Conservation (phyloP, 2,113 vertebrate genomes). For the Sorex fumeus region DNA sequence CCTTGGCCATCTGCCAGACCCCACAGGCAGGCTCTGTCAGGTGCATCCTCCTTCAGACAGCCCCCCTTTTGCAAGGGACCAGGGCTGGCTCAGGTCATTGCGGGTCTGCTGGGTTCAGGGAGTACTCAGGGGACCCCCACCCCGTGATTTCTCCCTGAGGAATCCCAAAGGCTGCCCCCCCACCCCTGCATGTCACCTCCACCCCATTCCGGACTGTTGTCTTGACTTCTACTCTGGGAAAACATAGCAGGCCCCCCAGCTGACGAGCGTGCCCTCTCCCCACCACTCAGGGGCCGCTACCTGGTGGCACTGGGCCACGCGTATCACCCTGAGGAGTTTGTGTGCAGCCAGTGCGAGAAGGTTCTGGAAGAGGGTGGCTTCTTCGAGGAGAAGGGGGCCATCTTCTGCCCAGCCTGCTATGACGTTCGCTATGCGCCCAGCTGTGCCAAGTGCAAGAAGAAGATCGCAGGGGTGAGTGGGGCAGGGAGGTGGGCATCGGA, state of each 20-base stretch:
- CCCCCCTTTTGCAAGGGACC: neutral
- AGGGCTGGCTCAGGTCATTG: neutral
- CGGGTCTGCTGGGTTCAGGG: neutral
- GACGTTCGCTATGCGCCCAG: conserved; percentile 95
- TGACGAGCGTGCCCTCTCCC: too few relatives aligned
- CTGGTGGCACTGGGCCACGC: conserved; percentile 96
- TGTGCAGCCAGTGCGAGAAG: conserved; percentile 95
- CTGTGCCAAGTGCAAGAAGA: conserved; percentile 99
- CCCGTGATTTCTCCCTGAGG: neutral
- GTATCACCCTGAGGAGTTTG: conserved; percentile 99
- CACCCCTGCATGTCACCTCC: too few relatives aligned
- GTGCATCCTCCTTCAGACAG: neutral
- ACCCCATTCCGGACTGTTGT: too few relatives aligned
- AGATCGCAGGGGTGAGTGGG: conserved; percentile 94
- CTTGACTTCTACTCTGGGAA: too few relatives aligned
- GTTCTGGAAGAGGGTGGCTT: conserved; percentile 97
- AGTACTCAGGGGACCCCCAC: neutral
- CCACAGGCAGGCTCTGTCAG: neutral
- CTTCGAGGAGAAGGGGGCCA: conserved; percentile 97
- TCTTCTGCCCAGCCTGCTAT: conserved; percentile 97
- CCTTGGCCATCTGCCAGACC: neutral
- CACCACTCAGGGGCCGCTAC: conserved; percentile 94
- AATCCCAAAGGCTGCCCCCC: too few relatives aligned
- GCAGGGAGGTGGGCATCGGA: neutral
- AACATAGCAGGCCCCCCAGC: too few relatives aligned